Percentiles rank a stretch among this genome's conserved stretches.
phyloP scores from a whole-genome alignment of 2,797 vertebrate genomes.

The Sardinella longiceps region DNA sequence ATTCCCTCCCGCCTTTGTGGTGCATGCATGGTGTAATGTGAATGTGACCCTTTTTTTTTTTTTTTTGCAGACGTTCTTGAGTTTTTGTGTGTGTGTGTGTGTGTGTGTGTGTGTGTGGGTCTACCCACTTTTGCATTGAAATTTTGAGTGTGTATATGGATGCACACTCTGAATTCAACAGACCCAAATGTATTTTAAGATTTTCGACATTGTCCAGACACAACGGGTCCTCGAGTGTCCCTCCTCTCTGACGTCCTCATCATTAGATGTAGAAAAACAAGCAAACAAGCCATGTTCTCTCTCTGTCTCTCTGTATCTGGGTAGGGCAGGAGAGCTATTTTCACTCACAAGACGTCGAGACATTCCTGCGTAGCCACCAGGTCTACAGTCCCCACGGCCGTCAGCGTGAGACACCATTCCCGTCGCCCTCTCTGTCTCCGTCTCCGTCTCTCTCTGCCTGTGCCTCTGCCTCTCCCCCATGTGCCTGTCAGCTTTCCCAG shows the following conservation, averaged over 20 bases:
- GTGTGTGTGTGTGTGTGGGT: background rate
- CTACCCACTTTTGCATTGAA: background rate
- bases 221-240: background rate
- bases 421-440: too few relatives aligned
- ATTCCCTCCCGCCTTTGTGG: slow-evolving; percentile 3
- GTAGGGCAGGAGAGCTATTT: background rate
- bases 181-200: background rate
- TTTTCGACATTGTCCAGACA: background rate
- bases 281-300: background rate
- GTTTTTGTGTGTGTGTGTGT: slow-evolving; percentile 4
- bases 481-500: background rate
- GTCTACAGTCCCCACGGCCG: background rate
- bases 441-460: background rate
- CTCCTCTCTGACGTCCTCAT: background rate
- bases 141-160: background rate
- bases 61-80: slow-evolving; percentile 23
- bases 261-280: background rate
- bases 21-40: background rate
- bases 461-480: background rate
- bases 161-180: background rate
- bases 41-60: slow-evolving; percentile 26
- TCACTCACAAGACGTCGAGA: background rate
- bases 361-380: background rate
- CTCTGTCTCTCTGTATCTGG: background rate
- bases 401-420: background rate